These are phyloP conservation scores for Trichogramma evanescens DNA, from an alignment of 2,888 invertebrate genomes.

Conservation along the genomic window DNA sequence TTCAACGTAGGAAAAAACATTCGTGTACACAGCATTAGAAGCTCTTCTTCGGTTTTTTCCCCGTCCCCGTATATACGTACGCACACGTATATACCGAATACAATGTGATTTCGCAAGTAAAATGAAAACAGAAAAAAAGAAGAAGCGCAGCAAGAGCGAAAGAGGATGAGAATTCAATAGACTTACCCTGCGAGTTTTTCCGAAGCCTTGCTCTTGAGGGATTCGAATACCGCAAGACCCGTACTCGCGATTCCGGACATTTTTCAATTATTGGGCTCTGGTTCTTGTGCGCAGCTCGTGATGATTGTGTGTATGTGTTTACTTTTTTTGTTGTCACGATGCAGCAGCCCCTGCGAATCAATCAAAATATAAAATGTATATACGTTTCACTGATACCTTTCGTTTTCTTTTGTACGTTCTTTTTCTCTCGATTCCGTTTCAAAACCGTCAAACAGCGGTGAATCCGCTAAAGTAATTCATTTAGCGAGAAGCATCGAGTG, in stretches of 20 bases:
- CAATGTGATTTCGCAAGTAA: too few species aligned
- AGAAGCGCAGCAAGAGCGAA: too few species aligned
- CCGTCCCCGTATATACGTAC: too few species aligned
- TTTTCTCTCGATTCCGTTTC: background rate
- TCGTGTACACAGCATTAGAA: too few species aligned
- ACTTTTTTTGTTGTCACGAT: conserved; percentile 29
- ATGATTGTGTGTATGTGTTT: conserved; percentile 21
- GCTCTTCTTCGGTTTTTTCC: too few species aligned
- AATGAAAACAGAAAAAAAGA: too few species aligned
- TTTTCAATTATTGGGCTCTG: conserved; percentile 46
- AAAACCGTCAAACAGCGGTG: too few species aligned
- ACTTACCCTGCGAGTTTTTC: conserved; percentile 41
- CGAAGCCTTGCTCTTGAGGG: conserved; percentile 40
- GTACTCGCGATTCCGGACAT: conserved; percentile 47
- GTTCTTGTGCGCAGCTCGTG: conserved; percentile 25
- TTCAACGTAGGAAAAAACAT: too few species aligned
- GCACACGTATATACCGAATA: too few species aligned
- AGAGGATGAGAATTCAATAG: background rate
- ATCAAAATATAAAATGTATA: background rate
- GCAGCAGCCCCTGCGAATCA: conserved; percentile 38
- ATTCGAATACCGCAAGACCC: conserved; percentile 43
- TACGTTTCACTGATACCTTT: background rate
- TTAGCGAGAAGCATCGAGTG: too few species aligned
- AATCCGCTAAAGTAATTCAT: too few species aligned
- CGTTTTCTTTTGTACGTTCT: background rate